phyloP scores from a whole-genome alignment of 2,797 vertebrate species.

The Perodicticus potto region DNA sequence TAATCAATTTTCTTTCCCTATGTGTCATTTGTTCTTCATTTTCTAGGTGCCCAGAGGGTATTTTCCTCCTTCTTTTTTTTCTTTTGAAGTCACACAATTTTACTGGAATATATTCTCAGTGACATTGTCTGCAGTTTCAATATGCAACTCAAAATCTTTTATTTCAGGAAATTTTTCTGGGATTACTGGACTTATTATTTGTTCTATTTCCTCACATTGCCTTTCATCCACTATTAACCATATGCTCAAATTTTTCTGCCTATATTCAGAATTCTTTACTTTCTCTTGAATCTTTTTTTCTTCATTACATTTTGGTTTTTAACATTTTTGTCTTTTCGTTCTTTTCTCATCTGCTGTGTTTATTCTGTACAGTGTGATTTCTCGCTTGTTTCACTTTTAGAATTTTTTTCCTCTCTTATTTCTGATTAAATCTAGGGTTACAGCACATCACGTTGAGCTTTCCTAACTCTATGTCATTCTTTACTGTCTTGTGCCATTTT shows the following conservation, averaged over 20 bases:
- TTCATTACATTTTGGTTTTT: not conserved
- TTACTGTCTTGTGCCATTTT: not conserved
- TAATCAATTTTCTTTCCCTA: not conserved
- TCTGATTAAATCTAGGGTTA: slow-evolving; percentile 19
- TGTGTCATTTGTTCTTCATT: not conserved
- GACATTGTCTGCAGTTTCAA: not conserved
- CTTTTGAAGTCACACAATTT: not conserved
- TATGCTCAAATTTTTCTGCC: not conserved
- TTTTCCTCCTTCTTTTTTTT: not conserved
- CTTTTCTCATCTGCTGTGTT: slow-evolving; percentile 6
- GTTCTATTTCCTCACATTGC: not conserved
- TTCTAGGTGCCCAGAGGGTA: not conserved
- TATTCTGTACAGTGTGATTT: not conserved
- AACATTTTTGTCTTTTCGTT: not conserved
- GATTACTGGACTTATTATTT: slow-evolving; percentile 35
- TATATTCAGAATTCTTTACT: not conserved
- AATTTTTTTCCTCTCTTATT: not conserved
- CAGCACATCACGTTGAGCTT: not conserved
- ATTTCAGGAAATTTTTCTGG: not conserved
- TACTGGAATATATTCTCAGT: slow-evolving; percentile 4
- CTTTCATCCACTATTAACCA: not conserved
- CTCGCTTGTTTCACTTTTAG: not conserved
- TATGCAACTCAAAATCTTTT: not conserved
- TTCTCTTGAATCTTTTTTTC: not conserved
- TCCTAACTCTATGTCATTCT: not conserved